Conservation (phyloP, 2,113 vertebrate species). For the Delphinapterus leucas region DNA sequence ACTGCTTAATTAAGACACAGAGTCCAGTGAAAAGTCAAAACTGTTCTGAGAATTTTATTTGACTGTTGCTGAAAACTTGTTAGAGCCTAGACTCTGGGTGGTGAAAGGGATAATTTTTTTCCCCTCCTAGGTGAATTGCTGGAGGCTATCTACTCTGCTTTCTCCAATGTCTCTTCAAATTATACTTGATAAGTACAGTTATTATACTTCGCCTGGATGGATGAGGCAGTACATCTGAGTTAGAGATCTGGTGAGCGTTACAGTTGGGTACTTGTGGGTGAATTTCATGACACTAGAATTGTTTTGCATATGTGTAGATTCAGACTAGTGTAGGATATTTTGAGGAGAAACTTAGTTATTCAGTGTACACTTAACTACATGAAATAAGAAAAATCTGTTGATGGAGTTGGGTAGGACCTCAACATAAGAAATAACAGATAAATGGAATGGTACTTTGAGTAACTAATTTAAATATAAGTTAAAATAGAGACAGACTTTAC, state of each 20-base stretch:
- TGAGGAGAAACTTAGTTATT: conserved; percentile 30
- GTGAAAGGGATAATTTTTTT: conserved; percentile 12
- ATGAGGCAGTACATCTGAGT: not conserved
- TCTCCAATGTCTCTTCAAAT: not conserved
- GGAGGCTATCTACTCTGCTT: not conserved
- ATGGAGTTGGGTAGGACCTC: not conserved
- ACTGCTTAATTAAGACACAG: conserved; percentile 56
- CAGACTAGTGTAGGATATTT: conserved; percentile 21
- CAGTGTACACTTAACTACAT: not conserved
- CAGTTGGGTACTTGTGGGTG: not conserved
- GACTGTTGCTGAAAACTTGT: conserved; percentile 15
- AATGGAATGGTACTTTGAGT: conserved; percentile 3
- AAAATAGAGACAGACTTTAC: conserved; percentile 1
- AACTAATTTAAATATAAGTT: conserved; percentile 22
- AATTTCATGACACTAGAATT: conserved; percentile 40
- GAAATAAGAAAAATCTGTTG: conserved; percentile 39
- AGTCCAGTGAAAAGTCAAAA: conserved; percentile 38
- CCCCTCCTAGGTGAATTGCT: not conserved
- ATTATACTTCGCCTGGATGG: conserved; percentile 3
- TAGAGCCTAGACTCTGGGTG: not conserved
- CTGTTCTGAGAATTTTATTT: conserved; percentile 47
- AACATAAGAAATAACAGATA: conserved; percentile 30
- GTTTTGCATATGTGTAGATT: conserved; percentile 29
- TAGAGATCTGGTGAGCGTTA: conserved; percentile 43
- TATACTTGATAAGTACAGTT: conserved; percentile 12